Conservation (phyloP, 37 sponge, comb jelly and placozoan genomes). For the Oopsacas minuta region DNA sequence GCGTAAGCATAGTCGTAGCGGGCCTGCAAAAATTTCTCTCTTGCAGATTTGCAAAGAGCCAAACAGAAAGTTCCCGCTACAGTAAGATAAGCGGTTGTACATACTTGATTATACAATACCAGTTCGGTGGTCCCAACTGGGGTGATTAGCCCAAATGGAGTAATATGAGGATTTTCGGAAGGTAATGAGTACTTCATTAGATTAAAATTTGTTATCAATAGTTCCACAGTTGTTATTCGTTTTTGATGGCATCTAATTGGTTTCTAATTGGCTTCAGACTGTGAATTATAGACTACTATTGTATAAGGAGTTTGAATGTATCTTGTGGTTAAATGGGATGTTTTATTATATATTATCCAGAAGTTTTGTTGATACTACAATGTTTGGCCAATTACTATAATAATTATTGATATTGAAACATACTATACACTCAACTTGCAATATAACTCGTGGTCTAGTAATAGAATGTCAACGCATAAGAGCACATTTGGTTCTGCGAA, state of each 20-base stretch:
- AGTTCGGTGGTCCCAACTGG: background rate
- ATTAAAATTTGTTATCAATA: background rate
- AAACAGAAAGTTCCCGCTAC: background rate
- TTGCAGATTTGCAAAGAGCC: conserved; percentile 2
- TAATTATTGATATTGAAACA: background rate
- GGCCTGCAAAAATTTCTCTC: background rate
- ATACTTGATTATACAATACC: conserved; percentile 6
- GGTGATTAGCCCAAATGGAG: conserved; percentile 4
- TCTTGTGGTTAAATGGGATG: background rate
- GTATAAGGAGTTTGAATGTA: conserved; percentile 1
- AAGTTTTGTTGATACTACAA: background rate
- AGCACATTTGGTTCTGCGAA: background rate
- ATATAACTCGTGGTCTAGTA: background rate
- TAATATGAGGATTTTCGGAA: conserved; percentile 16
- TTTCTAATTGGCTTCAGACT: conserved; percentile 16
- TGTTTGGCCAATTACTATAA: background rate
- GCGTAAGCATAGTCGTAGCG: background rate
- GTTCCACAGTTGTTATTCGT: conserved; percentile 16
- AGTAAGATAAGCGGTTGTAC: conserved; percentile 8
- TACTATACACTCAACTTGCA: background rate
- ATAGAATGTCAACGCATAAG: conserved; percentile 17
- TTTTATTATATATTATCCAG: background rate
- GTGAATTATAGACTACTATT: conserved; percentile 18
- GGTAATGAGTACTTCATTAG: conserved; percentile 7
- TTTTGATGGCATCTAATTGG: background rate